These are phyloP conservation scores for Daphoenositta chrysoptera DNA, from an alignment of 2,113 vertebrate genomes.

Conservation along the genomic window DNA sequence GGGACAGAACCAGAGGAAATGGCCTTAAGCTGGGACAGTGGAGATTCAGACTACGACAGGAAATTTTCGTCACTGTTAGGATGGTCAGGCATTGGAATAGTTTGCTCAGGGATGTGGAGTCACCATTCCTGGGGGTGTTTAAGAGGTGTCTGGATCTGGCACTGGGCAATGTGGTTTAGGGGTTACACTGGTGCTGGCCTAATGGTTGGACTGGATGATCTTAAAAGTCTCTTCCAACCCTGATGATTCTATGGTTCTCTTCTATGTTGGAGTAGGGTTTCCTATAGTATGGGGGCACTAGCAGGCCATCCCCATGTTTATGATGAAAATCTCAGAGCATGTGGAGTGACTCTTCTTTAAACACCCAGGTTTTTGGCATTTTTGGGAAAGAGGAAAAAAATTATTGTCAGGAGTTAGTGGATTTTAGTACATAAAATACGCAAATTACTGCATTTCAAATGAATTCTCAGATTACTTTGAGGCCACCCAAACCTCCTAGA, in stretches of 20 bases:
- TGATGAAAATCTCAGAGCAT: neutral
- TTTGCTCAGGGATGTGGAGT: neutral
- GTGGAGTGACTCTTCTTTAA: neutral
- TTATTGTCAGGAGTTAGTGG: neutral
- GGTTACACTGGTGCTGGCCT: neutral
- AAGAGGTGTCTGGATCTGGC: neutral
- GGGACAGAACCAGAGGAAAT: neutral
- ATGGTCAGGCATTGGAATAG: neutral
- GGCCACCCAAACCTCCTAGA: neutral
- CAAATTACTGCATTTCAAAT: neutral
- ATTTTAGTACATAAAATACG: neutral
- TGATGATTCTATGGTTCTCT: neutral
- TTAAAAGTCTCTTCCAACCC: neutral
- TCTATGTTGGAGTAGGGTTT: neutral
- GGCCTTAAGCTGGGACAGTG: neutral
- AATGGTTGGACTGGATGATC: too few relatives aligned
- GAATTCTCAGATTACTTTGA: neutral
- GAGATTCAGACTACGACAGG: neutral
- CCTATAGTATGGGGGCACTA: neutral
- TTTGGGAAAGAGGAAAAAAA: neutral
- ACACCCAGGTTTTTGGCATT: neutral
- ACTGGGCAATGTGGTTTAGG: neutral
- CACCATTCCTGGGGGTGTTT: neutral
- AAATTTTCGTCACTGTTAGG: neutral
- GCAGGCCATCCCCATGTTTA: fast-evolving